A percentile compares a stretch with the other conserved stretches of the same genome.
phyloP scores from a whole-genome alignment of 1,140 invertebrate genomes.

The Bradysia coprophila region DNA sequence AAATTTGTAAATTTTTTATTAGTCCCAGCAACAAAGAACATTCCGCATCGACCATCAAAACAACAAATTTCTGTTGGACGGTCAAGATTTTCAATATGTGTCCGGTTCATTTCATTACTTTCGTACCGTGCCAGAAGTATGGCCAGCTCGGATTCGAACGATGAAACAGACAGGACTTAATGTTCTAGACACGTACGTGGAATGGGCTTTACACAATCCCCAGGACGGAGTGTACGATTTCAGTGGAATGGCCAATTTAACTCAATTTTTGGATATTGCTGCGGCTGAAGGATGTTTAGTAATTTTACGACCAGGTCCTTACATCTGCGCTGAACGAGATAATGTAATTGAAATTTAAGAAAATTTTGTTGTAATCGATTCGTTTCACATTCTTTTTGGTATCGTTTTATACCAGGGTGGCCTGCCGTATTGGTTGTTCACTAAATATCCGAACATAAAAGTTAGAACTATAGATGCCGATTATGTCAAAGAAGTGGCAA shows the following conservation, averaged over 20 bases:
- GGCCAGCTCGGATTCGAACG: conserved; percentile 63
- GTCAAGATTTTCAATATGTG: conserved; percentile 55
- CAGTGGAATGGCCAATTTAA: conserved; percentile 36
- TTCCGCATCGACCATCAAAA: conserved; percentile 41
- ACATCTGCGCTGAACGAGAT: conserved; percentile 57
- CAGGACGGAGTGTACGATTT: conserved; percentile 46
- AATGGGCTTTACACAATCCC: conserved; percentile 81
- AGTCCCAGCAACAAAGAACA: too few species aligned
- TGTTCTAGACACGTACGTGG: conserved; percentile 75
- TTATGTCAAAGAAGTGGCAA: conserved; percentile 33
- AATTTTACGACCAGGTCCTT: conserved; percentile 62
- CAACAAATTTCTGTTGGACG: conserved; percentile 63
- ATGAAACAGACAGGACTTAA: conserved; percentile 72
- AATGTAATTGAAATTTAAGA: conserved; percentile 7
- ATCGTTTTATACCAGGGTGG: conserved; percentile 58
- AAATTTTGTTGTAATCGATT: background rate
- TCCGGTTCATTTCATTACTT: conserved; percentile 85
- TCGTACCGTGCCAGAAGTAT: conserved; percentile 54
- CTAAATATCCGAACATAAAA: conserved; percentile 40
- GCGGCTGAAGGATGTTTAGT: conserved; percentile 50
- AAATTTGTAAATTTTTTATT: too few species aligned
- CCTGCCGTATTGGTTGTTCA: conserved; percentile 61
- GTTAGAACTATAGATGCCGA: conserved; percentile 37
- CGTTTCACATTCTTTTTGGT: background rate
- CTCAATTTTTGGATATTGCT: conserved; percentile 42